A percentile compares a stretch with the other conserved stretches of the same genome.
Conservation (phyloP, 1,140 invertebrate genomes). For the Pachypsylla venusta region DNA sequence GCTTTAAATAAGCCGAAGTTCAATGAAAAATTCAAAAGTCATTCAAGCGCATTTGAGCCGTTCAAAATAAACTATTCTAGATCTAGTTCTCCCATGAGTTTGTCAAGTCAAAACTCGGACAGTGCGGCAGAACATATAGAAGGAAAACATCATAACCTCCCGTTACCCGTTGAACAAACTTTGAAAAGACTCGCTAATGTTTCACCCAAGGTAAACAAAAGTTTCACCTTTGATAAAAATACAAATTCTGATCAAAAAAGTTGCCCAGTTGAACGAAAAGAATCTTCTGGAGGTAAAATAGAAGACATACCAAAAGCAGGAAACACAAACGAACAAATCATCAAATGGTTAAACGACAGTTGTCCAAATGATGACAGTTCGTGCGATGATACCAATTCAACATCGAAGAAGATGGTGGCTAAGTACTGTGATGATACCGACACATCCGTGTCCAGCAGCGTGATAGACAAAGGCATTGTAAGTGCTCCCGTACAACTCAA, state of each 20-base stretch:
- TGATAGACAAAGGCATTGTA: slow-evolving; percentile 16
- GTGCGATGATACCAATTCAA: slow-evolving; percentile 19
- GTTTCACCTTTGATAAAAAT: background rate
- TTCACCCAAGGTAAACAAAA: slow-evolving; percentile 7
- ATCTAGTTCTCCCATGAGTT: slow-evolving; percentile 10
- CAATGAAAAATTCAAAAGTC: background rate
- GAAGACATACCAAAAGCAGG: background rate
- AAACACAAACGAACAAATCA: slow-evolving; percentile 48
- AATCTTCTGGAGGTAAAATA: background rate
- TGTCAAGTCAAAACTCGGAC: slow-evolving; percentile 2
- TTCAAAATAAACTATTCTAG: slow-evolving; percentile 1
- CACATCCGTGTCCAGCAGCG: slow-evolving; percentile 1
- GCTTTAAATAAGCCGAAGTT: background rate
- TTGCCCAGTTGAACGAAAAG: background rate
- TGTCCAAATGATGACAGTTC: background rate
- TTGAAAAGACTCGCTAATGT: slow-evolving; percentile 14
- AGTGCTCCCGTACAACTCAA: slow-evolving; percentile 19
- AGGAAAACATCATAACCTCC: slow-evolving; percentile 22
- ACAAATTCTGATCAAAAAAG: background rate
- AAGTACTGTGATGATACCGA: background rate
- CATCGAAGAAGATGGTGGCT: background rate
- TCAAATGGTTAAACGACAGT: slow-evolving; percentile 51
- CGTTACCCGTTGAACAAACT: slow-evolving; percentile 22
- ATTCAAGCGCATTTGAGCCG: background rate
- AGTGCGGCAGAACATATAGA: background rate